phyloP scores from a whole-genome alignment of 2,888 invertebrate species.

The Diabrotica balteata region DNA sequence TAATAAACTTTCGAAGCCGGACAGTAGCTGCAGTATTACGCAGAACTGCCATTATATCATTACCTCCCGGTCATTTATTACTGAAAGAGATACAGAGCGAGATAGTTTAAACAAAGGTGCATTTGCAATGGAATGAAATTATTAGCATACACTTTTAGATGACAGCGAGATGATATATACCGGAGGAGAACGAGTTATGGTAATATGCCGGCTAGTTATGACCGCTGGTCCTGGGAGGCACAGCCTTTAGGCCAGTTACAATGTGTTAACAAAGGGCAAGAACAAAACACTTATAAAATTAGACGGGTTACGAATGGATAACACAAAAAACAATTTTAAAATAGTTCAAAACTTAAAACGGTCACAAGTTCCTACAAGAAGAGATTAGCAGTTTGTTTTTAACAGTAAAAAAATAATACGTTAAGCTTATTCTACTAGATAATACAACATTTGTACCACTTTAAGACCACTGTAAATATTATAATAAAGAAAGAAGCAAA shows the following conservation, averaged over 20 bases:
- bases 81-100: conserved; percentile 44
- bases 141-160: conserved; percentile 62
- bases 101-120: conserved; percentile 58
- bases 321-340: no score
- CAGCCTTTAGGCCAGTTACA: conserved; percentile 15
- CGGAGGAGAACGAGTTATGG: conserved; percentile 60
- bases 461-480: no score
- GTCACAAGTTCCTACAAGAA: no score
- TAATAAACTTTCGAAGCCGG: conserved; percentile 36
- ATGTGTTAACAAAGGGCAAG: no score
- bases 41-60: conserved; percentile 49
- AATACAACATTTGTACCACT: no score
- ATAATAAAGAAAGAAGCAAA: no score
- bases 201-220: conserved; percentile 55
- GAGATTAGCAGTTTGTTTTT: no score
- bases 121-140: conserved; percentile 58
- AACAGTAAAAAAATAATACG: no score
- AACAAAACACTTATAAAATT: no score
- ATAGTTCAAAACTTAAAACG: no score
- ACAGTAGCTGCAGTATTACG: conserved; percentile 50
- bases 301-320: no score
- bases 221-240: conserved; percentile 55
- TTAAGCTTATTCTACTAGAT: background rate
- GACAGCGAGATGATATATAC: conserved; percentile 61
- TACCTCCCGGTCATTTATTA: conserved; percentile 50